phyloP scores from a whole-genome alignment of 1,140 invertebrate genomes.

The Platyscapa corneri region DNA sequence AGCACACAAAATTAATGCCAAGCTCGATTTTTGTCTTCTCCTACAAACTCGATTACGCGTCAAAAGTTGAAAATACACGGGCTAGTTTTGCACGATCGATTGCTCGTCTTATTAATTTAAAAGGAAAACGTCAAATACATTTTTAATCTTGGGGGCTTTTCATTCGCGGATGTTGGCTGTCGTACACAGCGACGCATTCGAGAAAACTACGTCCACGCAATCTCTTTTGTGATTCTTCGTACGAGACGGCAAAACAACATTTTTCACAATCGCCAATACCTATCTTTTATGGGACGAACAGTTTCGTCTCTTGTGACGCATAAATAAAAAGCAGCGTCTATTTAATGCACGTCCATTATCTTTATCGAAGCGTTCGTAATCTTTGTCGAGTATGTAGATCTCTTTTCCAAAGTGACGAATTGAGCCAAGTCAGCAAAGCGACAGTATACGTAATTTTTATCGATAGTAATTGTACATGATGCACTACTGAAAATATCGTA shows the following conservation, averaged over 20 bases:
- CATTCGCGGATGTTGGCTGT: not conserved
- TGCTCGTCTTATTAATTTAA: too few species aligned
- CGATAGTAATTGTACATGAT: not conserved
- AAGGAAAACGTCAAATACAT: not conserved
- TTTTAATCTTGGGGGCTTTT: not conserved
- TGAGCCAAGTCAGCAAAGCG: too few species aligned
- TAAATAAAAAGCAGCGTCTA: not conserved
- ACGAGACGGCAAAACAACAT: constrained; percentile 5
- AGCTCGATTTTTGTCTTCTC: not conserved
- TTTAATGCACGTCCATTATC: not conserved
- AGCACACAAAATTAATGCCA: too few species aligned
- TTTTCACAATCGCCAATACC: not conserved
- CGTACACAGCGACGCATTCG: not conserved
- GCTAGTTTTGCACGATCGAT: too few species aligned
- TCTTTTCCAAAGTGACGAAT: too few species aligned
- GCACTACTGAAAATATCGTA: not conserved
- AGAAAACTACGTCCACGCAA: not conserved
- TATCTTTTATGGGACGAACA: not conserved
- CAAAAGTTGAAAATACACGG: not conserved
- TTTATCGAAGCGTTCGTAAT: not conserved
- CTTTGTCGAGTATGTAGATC: not conserved
- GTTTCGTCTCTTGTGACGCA: not conserved
- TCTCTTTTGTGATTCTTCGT: not conserved
- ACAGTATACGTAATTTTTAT: too few species aligned
- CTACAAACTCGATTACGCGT: not conserved